Evolutionary conservation across 2,113 vertebrate genomes (phyloP), one percentile per base, ranked within the genome.

Genomic region (Lanius ludovicianus): DNA sequence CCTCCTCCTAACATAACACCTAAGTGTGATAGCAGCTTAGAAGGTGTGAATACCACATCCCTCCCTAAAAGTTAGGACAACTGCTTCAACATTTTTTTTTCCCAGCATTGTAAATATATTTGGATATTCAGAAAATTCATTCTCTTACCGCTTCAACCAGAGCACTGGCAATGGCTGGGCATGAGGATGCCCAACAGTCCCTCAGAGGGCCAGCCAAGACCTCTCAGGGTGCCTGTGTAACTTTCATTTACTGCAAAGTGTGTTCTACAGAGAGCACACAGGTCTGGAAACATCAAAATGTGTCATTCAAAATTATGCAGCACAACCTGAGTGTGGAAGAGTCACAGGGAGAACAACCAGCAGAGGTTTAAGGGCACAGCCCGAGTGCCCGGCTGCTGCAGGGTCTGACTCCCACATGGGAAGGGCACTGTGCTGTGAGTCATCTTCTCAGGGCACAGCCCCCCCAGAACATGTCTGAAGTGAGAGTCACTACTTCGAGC

Each of bases 141-240:
- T 81, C 41, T 49, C 63, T 28, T 60, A 14, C 25, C n/a, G 11
- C 59, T 46, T 57, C 16, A 11, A 9, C 7, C 6, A 59, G 28
- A 57, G 15, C 28, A 10, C 27, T 20, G 39, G 35, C 50, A 39
- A n/a, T 20, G 53, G 10, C 20, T 21, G 15, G 53, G 46, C 52
- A 44, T 0, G 0, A 25, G 30, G 44, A 31, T 20, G 37, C 84
- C 63, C 0, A 0, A 6, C 10, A 59, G 24, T 2, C 56, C 70
- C 25, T 31, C 50, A 57, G 41, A 69, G 10, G 50, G 21, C 25
- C 49, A 56, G 21, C 46, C 55, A 56, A 74, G 25, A 10, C 16
- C 76, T 46, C 63, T 20, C 46, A 60, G 31, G 31, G 22, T 25
- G 10, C 47, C 56, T 25, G n/a, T 21, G 46, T 19, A 22, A 47